These are phyloP conservation scores for Dolichopus griseipennis DNA, from an alignment of 2,888 invertebrate species.

Conservation along the genomic window DNA sequence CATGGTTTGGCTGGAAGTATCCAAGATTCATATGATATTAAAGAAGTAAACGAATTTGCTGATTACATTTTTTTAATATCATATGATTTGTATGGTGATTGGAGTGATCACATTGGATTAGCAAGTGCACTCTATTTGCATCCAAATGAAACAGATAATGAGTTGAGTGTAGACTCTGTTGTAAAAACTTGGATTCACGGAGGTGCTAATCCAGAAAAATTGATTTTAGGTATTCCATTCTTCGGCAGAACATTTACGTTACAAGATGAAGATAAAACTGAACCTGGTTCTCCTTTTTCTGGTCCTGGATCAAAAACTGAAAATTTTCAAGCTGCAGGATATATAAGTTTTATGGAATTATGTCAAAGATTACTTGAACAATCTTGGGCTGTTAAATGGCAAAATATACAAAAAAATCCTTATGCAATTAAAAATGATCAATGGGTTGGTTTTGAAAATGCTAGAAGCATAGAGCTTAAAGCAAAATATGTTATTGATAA, in stretches of 20 bases:
- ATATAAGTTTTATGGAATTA: conserved; percentile 48
- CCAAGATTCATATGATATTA: conserved; percentile 46
- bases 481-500: conserved; percentile 34
- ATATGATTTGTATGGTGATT: conserved; percentile 50
- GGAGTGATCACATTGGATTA: conserved; percentile 43
- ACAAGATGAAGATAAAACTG: conserved; percentile 32
- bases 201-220: conserved; percentile 36
- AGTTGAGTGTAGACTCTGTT: conserved; percentile 35
- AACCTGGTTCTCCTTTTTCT: conserved; percentile 42
- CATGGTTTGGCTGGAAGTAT: conserved; percentile 43
- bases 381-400: conserved; percentile 31
- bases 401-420: conserved; percentile 32
- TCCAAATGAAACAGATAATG: conserved; percentile 23
- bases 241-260: conserved; percentile 43
- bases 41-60: conserved; percentile 41
- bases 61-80: conserved; percentile 50
- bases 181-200: background rate
- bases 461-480: conserved; percentile 34
- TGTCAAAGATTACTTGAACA: background rate
- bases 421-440: conserved; percentile 31
- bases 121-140: conserved; percentile 45
- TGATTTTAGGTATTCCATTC: conserved; percentile 39
- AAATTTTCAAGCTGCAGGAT: conserved; percentile 45
- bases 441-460: conserved; percentile 43
- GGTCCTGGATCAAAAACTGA: conserved; percentile 44